Evolutionary conservation across 2,113 vertebrate species (phyloP), one percentile per base, ranked within the genome.

Genomic region (Centropus bengalensis): DNA sequence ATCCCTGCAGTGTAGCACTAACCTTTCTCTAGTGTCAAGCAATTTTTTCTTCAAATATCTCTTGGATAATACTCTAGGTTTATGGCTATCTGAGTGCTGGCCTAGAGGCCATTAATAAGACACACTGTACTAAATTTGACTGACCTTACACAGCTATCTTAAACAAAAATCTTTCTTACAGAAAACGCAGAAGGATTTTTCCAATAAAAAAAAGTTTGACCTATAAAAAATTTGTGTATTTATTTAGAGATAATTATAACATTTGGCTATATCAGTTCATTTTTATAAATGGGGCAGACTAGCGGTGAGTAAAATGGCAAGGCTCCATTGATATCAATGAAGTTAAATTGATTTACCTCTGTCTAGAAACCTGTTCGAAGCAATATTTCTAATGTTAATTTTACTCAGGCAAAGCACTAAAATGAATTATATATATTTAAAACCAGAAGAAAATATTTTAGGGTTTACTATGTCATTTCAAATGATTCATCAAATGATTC

Each of bases 21-120:
- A 96, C 88, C 95, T 95, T 93, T 93, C 76, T 89, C 83, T 62
- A 59, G 86, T 94, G 93, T 95, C 83, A 89, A 94, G 59, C 24
- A 22, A 75, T 59, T 80, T 64, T 95, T 92, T 56, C 30, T 75
- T 88, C 51, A 92, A 84, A 75, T 93, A 47, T 36, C 49, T 93
- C 62, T 92, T 83, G 66, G 68, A 68, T 93, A 94, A 93, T 75
- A 54, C 32, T 70, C 49, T 76, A 54, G 79, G 75, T 71, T 89
- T 69, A 81, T 49, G 62, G 64, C 49, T 91, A 59, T 81, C 36
- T 56, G 26, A 93, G 47, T 9, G 18, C 40, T 73, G 68, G 32
- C 12, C 71, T 69, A 36, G 55, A 79, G 12, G 38, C 59, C 55
- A 74, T 92, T 88, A 94, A 49, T 58, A 95, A 91, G 88, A 94